Evolutionary conservation across 2,888 invertebrate species (phyloP).

Genomic region (Drosophila anomalipes): DNA sequence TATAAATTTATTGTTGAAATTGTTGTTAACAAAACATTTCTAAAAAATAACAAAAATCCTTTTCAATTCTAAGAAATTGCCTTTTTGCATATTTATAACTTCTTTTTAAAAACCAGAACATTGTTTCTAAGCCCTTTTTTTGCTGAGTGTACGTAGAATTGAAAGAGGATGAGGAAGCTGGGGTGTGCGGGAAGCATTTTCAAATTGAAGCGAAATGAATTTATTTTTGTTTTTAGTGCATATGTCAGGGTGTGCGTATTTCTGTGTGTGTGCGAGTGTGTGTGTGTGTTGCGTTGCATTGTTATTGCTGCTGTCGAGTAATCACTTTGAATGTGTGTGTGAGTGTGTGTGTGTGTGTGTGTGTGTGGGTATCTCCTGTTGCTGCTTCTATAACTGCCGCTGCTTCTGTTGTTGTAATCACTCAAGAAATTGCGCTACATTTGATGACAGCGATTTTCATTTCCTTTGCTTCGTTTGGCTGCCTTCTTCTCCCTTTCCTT

Average conservation of each 20-base stretch:
- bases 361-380: slow-evolving; percentile 47
- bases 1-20: neutral
- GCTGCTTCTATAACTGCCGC: slow-evolving; percentile 25
- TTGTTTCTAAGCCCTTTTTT: neutral
- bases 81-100: neutral
- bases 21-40: neutral
- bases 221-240: slow-evolving; percentile 64
- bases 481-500: neutral
- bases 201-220: slow-evolving; percentile 74
- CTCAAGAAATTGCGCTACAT: slow-evolving; percentile 81
- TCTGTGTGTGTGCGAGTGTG: slow-evolving; percentile 17
- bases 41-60: neutral
- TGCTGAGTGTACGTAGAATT: neutral
- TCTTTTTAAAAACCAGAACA: neutral
- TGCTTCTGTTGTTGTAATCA: slow-evolving; percentile 72
- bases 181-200: slow-evolving; percentile 49
- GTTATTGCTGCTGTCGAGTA: slow-evolving; percentile 72
- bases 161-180: neutral
- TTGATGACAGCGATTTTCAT: slow-evolving; percentile 82
- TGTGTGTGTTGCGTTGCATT: slow-evolving; percentile 57
- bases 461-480: slow-evolving; percentile 60
- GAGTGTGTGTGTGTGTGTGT: neutral
- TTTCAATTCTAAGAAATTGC: neutral
- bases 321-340: slow-evolving; percentile 66
- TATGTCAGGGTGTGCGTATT: slow-evolving; percentile 20